Evolutionary conservation across 1,140 invertebrate genomes (phyloP), one percentile per base, ranked within the genome.

Genomic region (Oscheius sp.): DNA sequence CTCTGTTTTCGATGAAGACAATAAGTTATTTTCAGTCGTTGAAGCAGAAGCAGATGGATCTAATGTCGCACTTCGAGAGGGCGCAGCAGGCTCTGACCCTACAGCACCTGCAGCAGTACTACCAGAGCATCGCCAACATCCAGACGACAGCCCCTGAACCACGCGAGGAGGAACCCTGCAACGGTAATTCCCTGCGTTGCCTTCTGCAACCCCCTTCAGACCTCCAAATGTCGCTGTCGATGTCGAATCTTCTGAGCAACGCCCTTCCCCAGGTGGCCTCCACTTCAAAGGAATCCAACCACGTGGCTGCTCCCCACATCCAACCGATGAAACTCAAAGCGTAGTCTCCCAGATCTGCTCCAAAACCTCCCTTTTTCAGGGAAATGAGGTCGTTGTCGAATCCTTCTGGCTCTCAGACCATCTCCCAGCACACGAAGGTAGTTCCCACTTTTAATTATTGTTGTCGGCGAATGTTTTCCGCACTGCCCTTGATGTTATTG

Each of bases 21-120:
- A 13, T 10, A 31, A 10, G 34, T 23, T 31, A 55, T 63, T 74
- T 74, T 74, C 74, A 75, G 70, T 58, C 71, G 29, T 68, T 74
- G 46, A 38, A 59, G 55, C 74, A 75, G 31, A 75, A 75, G 62
- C 74, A 75, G 52, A 71, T 66, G 52, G 74, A 75, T 36, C 74
- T 75, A 10, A 58, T 75, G 15, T 58, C 55, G 26, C 74, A 73
- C 42, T 75, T 71, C 46, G 58, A 75, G 46, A 38, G 69, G 26
- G 74, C 74, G 20, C 74, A 75, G 68, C 61, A 71, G 52, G 61
- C 73, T 38, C 68, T 75, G 59, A 68, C 46, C 35, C 71, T 75
- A 4, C 74, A 75, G 38, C 69, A 68, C 3, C 18, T 75, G 42
- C 74, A 75, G 65, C 74, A 75, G 59, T 49, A 66, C 35, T 34